Conservation (phyloP, 1,140 invertebrate genomes). For the Laodelphax striatellus region DNA sequence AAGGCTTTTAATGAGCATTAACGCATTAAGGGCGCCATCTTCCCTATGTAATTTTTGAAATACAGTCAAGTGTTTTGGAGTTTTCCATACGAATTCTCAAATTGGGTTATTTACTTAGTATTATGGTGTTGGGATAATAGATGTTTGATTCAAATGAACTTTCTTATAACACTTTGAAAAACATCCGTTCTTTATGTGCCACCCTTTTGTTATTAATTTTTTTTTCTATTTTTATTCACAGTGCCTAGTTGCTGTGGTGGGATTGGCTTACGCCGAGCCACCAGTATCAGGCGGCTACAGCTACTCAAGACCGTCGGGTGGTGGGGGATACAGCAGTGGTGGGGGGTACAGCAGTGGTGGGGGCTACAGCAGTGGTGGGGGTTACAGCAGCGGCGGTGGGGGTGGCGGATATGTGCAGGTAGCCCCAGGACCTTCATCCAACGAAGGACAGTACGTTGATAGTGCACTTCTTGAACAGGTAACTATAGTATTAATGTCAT, state of each 20-base stretch:
- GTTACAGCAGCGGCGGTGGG: slow-evolving; percentile 21
- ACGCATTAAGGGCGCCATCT: too few relatives aligned
- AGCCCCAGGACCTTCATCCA: slow-evolving; percentile 55
- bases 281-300: slow-evolving; percentile 44
- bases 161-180: too few relatives aligned
- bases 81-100: too few relatives aligned
- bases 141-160: too few relatives aligned
- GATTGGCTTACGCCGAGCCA: slow-evolving; percentile 44
- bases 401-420: slow-evolving; percentile 62
- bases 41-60: too few relatives aligned
- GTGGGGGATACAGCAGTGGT: slow-evolving; percentile 22
- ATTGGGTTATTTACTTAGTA: too few relatives aligned
- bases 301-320: slow-evolving; percentile 41
- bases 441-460: slow-evolving; percentile 67
- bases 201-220: too few relatives aligned
- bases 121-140: too few relatives aligned
- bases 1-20: too few relatives aligned
- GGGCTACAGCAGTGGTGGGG: slow-evolving; percentile 29
- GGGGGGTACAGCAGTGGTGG: slow-evolving; percentile 32
- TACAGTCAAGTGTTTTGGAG: too few relatives aligned
- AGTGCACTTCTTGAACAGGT: slow-evolving; percentile 57
- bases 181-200: too few relatives aligned
- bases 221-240: slow-evolving; percentile 30
- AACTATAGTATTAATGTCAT: too few relatives aligned
- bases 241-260: slow-evolving; percentile 49